Conservation (phyloP, 2,888 invertebrate genomes). For the Panorpa germanica region DNA sequence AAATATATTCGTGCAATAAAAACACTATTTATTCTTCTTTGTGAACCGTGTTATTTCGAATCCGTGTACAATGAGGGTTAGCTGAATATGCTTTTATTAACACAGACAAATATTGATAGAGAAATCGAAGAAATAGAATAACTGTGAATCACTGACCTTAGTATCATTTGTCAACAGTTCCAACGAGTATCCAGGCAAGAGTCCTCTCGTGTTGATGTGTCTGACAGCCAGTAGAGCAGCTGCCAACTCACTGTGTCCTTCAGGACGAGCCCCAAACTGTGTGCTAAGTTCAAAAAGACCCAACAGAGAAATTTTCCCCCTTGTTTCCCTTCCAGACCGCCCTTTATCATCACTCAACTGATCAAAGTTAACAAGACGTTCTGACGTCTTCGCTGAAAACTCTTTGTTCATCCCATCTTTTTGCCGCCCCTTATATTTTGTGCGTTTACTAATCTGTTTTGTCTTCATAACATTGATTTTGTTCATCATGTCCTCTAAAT, state of each 20-base stretch:
- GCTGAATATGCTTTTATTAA: constrained; percentile 1
- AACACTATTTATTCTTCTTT: too few species aligned
- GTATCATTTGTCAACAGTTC: constrained; percentile 70
- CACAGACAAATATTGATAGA: constrained; percentile 1
- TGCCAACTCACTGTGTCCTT: constrained; percentile 53
- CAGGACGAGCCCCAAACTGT: constrained; percentile 37
- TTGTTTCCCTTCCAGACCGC: constrained; percentile 1
- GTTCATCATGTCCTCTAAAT: constrained; percentile 14
- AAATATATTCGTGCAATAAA: too few species aligned
- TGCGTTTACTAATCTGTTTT: constrained; percentile 1
- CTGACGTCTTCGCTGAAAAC: too few species aligned
- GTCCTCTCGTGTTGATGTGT: constrained; percentile 50
- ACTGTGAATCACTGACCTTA: constrained; percentile 40
- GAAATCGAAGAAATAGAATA: too few species aligned
- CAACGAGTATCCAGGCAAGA: constrained; percentile 55
- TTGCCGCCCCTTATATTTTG: constrained; percentile 1
- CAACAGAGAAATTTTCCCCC: constrained; percentile 41
- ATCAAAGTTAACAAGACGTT: too few species aligned
- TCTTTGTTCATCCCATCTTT: background rate
- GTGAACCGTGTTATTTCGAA: too few species aligned
- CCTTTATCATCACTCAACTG: too few species aligned
- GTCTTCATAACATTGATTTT: background rate
- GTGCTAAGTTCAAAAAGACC: constrained; percentile 66
- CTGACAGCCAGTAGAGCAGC: constrained; percentile 64
- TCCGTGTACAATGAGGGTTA: too few species aligned